A percentile compares a stretch with the other conserved stretches of the same genome.
Conservation (phyloP, 2,888 invertebrate genomes). For the Phengaris alcon region DNA sequence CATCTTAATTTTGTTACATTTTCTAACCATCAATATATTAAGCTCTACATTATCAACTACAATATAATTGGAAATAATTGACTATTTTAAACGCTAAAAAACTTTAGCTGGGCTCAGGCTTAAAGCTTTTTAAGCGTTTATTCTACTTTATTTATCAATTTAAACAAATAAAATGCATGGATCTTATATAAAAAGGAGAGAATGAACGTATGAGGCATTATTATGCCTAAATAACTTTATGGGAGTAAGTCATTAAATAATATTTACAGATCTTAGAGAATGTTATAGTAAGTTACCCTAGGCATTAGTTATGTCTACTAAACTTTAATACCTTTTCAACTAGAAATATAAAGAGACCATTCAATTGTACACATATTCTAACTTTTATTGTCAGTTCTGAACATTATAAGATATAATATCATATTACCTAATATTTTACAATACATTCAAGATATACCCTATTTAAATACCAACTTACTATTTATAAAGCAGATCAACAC, state of each 20-base stretch:
- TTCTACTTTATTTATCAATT: conserved; percentile 34
- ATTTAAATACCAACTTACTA: conserved; percentile 45
- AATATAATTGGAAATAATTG: conserved; percentile 48
- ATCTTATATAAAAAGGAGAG: background rate
- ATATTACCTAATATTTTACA: conserved; percentile 46
- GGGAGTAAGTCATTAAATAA: background rate
- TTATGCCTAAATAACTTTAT: background rate
- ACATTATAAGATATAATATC: conserved; percentile 53
- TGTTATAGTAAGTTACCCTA: background rate
- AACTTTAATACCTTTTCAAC: conserved; percentile 39
- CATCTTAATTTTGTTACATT: conserved; percentile 4
- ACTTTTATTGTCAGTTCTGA: conserved; percentile 78
- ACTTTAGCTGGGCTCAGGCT: conserved; percentile 75
- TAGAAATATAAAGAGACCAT: conserved; percentile 70
- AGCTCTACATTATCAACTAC: background rate
- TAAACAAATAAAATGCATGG: background rate
- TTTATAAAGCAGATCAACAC: conserved; percentile 14
- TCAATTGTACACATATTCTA: conserved; percentile 60
- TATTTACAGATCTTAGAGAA: conserved; percentile 8
- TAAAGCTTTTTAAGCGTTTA: conserved; percentile 69
- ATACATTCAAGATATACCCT: conserved; percentile 40
- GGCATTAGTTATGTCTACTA: conserved; percentile 31
- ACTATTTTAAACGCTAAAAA: conserved; percentile 66
- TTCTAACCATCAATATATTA: conserved; percentile 10
- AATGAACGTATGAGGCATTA: background rate